Conservation (phyloP, 2,888 invertebrate genomes). For the Agonopterix alstromeriana region DNA sequence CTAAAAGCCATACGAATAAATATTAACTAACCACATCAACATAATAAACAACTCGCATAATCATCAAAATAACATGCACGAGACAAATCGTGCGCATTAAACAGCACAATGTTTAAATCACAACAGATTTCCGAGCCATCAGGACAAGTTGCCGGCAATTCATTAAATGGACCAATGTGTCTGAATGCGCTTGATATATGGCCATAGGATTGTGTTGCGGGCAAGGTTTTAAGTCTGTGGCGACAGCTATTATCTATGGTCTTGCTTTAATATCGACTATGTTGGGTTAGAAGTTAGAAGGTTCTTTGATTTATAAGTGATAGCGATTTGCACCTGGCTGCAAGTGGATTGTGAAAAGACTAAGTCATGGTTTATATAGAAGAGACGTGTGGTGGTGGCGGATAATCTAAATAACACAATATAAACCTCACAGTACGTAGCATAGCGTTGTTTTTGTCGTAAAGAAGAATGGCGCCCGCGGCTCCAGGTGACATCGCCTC, state of each 20-base stretch:
- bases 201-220: conserved; percentile 27
- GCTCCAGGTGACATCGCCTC: too few relatives aligned
- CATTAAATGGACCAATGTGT: conserved; percentile 59
- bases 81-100: conserved; percentile 15
- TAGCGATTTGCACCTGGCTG: background rate
- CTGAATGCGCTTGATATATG: conserved; percentile 59
- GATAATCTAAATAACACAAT: too few relatives aligned
- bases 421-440: too few relatives aligned
- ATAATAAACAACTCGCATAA: conserved; percentile 5
- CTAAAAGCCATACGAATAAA: background rate
- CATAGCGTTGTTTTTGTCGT: too few relatives aligned
- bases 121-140: conserved; percentile 42
- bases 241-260: background rate
- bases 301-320: too few relatives aligned
- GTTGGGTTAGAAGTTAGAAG: too few relatives aligned
- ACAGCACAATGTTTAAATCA: conserved; percentile 42
- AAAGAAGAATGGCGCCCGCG: too few relatives aligned
- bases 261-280: too few relatives aligned
- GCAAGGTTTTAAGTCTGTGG: conserved; percentile 13
- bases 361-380: background rate
- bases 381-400: too few relatives aligned
- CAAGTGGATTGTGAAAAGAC: background rate
- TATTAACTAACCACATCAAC: background rate
- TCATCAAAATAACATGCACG: too few relatives aligned
- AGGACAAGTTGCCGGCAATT: conserved; percentile 52